Evolutionary conservation across 2,888 invertebrate species (phyloP).

Genomic region (Drosophila histrio): DNA sequence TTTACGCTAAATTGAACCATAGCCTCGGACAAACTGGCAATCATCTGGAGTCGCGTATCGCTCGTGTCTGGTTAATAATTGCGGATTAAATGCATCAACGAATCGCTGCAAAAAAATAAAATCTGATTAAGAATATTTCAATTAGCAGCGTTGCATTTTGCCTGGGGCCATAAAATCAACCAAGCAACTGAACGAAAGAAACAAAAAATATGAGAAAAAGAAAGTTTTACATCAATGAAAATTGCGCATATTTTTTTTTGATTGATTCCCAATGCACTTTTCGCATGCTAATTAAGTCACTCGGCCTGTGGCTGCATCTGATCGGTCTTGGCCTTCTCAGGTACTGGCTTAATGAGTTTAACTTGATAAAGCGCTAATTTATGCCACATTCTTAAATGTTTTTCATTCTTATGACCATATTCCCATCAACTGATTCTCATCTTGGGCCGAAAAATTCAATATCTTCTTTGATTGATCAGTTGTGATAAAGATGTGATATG

Average conservation of each 20-base stretch:
- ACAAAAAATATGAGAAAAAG: slow-evolving; percentile 41
- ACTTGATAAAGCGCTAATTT: slow-evolving; percentile 46
- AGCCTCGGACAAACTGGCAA: slow-evolving; percentile 43
- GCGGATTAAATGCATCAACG: slow-evolving; percentile 72
- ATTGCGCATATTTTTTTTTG: slow-evolving; percentile 38
- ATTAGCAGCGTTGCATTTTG: slow-evolving; percentile 62
- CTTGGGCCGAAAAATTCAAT: not conserved
- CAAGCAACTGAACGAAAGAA: not conserved
- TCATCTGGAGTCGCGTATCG: slow-evolving; percentile 30
- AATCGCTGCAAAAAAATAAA: slow-evolving; percentile 50
- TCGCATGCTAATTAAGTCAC: slow-evolving; percentile 77
- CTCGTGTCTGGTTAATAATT: slow-evolving; percentile 55
- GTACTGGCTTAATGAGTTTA: slow-evolving; percentile 13
- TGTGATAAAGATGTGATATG: not conserved
- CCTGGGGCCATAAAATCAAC: too few species aligned
- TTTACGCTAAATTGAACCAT: slow-evolving; percentile 71
- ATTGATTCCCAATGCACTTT: slow-evolving; percentile 67
- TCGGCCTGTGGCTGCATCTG: slow-evolving; percentile 16
- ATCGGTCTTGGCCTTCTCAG: not conserved
- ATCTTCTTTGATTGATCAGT: slow-evolving; percentile 3
- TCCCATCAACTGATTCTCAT: not conserved
- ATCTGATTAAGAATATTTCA: slow-evolving; percentile 80
- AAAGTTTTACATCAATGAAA: slow-evolving; percentile 57
- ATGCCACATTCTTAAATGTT: slow-evolving; percentile 25
- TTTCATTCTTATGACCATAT: not conserved